Conservation (phyloP, 2,797 vertebrate genomes). For the Poecilia wingei region DNA sequence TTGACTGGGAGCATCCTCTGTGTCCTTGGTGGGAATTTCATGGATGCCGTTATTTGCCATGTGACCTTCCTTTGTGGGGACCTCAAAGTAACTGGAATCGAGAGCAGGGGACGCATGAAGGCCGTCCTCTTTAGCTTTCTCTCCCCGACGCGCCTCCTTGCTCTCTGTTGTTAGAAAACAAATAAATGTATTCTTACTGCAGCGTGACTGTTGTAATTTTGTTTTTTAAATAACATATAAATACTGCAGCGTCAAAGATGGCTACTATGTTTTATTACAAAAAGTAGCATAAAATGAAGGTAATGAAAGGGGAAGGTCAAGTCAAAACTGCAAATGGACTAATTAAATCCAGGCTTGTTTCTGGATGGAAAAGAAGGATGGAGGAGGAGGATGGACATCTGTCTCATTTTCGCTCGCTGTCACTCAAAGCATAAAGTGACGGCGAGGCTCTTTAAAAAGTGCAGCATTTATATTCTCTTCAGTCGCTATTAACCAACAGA, state of each 20-base stretch:
- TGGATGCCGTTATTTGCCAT: constrained; percentile 88
- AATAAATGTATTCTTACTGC: background rate
- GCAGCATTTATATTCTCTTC: constrained; percentile 54
- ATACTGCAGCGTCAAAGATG: background rate
- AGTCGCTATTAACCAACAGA: constrained; percentile 59
- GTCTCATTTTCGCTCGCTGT: constrained; percentile 5
- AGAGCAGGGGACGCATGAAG: constrained; percentile 82
- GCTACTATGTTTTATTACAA: constrained; percentile 3
- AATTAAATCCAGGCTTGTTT: constrained; percentile 27
- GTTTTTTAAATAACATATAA: background rate
- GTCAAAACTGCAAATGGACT: constrained; percentile 14
- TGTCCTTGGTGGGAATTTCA: constrained; percentile 97
- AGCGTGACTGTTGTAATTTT: background rate
- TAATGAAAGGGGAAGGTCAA: constrained; percentile 44
- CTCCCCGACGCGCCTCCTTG: constrained; percentile 83
- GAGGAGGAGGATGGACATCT: background rate
- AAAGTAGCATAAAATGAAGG: constrained; percentile 2
- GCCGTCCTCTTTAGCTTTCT: constrained; percentile 86
- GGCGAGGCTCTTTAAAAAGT: constrained; percentile 34
- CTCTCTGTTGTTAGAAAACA: constrained; percentile 68
- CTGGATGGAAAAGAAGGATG: background rate
- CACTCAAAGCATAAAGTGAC: constrained; percentile 20
- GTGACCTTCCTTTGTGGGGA: constrained; percentile 93
- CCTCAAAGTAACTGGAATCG: constrained; percentile 94
- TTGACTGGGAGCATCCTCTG: constrained; percentile 75